These are phyloP conservation scores for Cyclophora albipunctata DNA, from an alignment of 2,888 invertebrate genomes.

Conservation along the genomic window DNA sequence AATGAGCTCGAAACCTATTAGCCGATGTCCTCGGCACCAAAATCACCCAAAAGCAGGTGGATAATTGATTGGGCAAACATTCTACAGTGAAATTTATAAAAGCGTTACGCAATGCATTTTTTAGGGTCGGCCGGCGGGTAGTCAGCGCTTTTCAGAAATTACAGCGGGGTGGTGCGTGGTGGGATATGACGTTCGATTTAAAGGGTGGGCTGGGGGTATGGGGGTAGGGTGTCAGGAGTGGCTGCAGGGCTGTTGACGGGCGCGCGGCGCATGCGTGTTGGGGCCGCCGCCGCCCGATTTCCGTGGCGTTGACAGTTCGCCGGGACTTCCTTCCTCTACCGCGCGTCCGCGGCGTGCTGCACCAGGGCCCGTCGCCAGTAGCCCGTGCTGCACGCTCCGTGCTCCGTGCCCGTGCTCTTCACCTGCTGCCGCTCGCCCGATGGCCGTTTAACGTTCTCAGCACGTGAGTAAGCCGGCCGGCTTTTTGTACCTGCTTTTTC, in stretches of 20 bases:
- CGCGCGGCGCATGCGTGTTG: constrained; percentile 70
- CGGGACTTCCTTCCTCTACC: constrained; percentile 71
- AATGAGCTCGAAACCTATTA: constrained; percentile 12
- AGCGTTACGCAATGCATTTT: constrained; percentile 76
- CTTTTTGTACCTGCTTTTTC: neutral
- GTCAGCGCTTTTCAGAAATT: constrained; percentile 73
- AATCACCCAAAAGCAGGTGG: constrained; percentile 42
- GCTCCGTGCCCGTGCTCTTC: constrained; percentile 16
- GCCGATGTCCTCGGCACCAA: constrained; percentile 5
- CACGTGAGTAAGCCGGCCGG: constrained; percentile 29
- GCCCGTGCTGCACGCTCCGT: constrained; percentile 27
- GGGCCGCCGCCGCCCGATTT: constrained; percentile 70
- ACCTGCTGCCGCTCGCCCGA: constrained; percentile 29
- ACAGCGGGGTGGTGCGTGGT: constrained; percentile 55
- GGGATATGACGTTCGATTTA: constrained; percentile 75
- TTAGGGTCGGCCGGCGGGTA: constrained; percentile 66
- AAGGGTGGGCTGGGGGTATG: constrained; percentile 54
- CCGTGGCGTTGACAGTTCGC: constrained; percentile 79
- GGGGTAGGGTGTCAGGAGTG: constrained; percentile 36
- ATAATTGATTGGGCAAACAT: constrained; percentile 71
- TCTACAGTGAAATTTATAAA: constrained; percentile 53
- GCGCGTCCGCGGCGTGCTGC: constrained; percentile 61
- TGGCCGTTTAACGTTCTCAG: constrained; percentile 51
- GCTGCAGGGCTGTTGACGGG: constrained; percentile 74
- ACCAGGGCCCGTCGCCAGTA: constrained; percentile 30